These are phyloP conservation scores for Pemphigus obesinymphae DNA, from an alignment of 1,140 invertebrate genomes.

Conservation along the genomic window DNA sequence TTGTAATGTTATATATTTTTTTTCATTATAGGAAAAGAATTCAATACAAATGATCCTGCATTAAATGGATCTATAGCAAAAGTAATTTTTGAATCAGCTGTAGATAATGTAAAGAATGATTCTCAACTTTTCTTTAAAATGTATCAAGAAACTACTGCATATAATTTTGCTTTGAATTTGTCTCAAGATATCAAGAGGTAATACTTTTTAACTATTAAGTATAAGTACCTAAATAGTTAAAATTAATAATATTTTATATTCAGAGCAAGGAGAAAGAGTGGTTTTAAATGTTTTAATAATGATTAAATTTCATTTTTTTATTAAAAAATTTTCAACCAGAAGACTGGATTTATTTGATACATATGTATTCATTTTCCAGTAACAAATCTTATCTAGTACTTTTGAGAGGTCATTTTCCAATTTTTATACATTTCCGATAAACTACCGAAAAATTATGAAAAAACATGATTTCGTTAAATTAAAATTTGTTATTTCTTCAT, in stretches of 20 bases:
- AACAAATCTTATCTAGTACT: no score
- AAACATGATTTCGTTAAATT: no score
- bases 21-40: neutral
- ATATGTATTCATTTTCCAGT: no score
- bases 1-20: neutral
- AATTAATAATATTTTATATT: neutral
- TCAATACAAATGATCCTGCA: neutral
- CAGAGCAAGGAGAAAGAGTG: no score
- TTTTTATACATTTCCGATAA: no score
- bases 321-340: no score
- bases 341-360: no score
- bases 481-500: no score
- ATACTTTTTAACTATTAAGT: neutral
- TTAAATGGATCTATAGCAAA: conserved; percentile 17
- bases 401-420: no score
- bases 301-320: no score
- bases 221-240: neutral
- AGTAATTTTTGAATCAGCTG: conserved; percentile 1
- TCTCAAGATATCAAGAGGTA: neutral
- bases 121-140: conserved; percentile 10
- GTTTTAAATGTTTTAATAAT: no score
- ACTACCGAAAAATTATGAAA: no score
- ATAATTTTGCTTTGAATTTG: neutral
- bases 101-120: neutral
- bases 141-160: neutral